Conservation (phyloP, 2,113 vertebrate genomes). For the Epinephelus fuscoguttatus region DNA sequence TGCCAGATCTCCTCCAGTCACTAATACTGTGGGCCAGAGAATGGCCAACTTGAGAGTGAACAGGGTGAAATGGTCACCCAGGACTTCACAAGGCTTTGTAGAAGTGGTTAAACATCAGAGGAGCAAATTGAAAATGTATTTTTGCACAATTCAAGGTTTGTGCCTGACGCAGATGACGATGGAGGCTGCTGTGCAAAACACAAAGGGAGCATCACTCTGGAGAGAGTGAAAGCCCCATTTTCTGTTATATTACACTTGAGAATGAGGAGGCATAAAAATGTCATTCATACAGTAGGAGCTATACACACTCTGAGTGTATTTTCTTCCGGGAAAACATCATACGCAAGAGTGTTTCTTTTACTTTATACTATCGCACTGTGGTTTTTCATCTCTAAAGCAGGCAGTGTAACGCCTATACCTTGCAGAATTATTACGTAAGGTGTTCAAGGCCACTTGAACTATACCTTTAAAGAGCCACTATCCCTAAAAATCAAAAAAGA, state of each 20-base stretch:
- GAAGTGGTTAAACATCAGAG: conserved; percentile 11
- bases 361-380: neutral
- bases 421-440: neutral
- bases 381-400: neutral
- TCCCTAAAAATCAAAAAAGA: neutral
- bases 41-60: neutral
- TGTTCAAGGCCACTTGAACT: neutral
- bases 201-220: conserved; percentile 24
- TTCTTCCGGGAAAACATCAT: neutral
- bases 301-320: neutral
- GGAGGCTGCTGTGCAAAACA: conserved; percentile 27
- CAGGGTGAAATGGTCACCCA: conserved; percentile 33
- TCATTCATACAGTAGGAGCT: neutral
- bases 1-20: conserved; percentile 42
- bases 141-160: conserved; percentile 31
- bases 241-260: conserved; percentile 19
- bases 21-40: conserved; percentile 9
- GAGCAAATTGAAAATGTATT: conserved; percentile 3
- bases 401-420: neutral
- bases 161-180: neutral
- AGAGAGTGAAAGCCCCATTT: conserved; percentile 14
- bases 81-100: conserved; percentile 17
- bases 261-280: conserved; percentile 15
- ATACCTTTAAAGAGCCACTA: neutral
- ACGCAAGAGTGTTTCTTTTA: neutral